These are phyloP conservation scores for Metridium senile DNA, from an alignment of 92 coral and sea anemone genomes.

Conservation along the genomic window DNA sequence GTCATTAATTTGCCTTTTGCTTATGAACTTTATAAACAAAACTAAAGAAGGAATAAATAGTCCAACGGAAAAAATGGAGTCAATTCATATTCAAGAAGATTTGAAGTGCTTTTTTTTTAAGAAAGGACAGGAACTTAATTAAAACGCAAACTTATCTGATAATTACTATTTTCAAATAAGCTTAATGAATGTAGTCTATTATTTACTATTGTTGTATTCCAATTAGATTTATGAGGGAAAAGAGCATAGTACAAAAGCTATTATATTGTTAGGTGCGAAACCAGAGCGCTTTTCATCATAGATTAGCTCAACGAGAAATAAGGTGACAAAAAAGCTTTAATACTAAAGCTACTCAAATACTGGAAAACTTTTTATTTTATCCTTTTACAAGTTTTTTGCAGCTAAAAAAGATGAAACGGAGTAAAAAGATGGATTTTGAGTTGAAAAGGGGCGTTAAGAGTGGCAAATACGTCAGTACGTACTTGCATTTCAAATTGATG, in stretches of 20 bases:
- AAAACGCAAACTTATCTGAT: neutral
- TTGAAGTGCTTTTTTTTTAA: neutral
- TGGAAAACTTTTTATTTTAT: too few relatives aligned
- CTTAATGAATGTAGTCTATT: slow-evolving; percentile 1
- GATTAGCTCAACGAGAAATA: neutral
- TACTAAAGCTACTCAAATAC: neutral
- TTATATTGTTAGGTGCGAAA: neutral
- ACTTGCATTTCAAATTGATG: neutral
- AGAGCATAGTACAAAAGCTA: slow-evolving; percentile 1
- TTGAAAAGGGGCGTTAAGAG: neutral
- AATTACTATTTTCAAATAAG: neutral
- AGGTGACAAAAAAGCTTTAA: neutral
- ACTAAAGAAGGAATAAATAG: too few relatives aligned
- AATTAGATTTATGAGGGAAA: slow-evolving; percentile 6
- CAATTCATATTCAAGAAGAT: neutral
- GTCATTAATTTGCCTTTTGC: too few relatives aligned
- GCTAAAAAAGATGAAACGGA: neutral
- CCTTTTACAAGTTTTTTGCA: neutral
- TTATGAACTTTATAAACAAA: too few relatives aligned
- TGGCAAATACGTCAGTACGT: neutral
- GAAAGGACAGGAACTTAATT: slow-evolving; percentile 8
- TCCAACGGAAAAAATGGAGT: neutral
- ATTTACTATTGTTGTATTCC: neutral
- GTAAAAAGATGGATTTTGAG: neutral
- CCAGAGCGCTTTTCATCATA: neutral